Evolutionary conservation across 2,888 invertebrate genomes (phyloP), one percentile per base, ranked within the genome.

Genomic region (Hydraecia micacea): DNA sequence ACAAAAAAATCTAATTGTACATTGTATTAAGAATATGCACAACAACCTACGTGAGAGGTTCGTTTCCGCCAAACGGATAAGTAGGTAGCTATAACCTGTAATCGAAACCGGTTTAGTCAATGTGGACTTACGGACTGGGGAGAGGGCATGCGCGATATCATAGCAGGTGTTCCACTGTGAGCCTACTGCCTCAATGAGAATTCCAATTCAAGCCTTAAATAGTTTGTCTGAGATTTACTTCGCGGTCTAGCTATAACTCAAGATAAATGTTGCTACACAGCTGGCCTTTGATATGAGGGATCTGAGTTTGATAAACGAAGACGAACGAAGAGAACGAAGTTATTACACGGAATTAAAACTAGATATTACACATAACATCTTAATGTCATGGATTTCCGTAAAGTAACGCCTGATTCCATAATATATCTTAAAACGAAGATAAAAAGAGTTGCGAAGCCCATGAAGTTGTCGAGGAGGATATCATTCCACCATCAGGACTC

Each of bases 61-160:
- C 93, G 95, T 96, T 96, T 96, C 96, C 96, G 96, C 96, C 95
- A 95, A 95, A 96, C 94, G 94, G 93, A 95, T 95, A 95, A 95
- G 95, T 95, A 94, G 94, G 95, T 92, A 94, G 95, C 93, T 94
- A 96, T 95, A 96, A 96, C 97, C 96, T 93, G 97, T 96, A 96
- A 96, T 95, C 94, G 93, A 92, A 97, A 97, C 96, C 96, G 96
- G 96, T 97, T 96, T 94, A 88, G 92, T 94, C 95, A 94, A 95
- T 94, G 96, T 95, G 95, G 95, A 95, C 94, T 95, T 95, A 95
- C 95, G 94, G 92, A 91, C 93, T 91, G 94, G 93, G 92, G 95
- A 94, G 95, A 95, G 94, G 94, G 95, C 94, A 95, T 95, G 95
- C 95, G 94, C 96, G 95, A 95, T 96, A 96, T 95, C 94, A 94